Evolutionary conservation across 37 sponge, comb jelly and placozoan species (phyloP), one percentile per base, ranked within the genome.

Genomic region (Agelas oroides): DNA sequence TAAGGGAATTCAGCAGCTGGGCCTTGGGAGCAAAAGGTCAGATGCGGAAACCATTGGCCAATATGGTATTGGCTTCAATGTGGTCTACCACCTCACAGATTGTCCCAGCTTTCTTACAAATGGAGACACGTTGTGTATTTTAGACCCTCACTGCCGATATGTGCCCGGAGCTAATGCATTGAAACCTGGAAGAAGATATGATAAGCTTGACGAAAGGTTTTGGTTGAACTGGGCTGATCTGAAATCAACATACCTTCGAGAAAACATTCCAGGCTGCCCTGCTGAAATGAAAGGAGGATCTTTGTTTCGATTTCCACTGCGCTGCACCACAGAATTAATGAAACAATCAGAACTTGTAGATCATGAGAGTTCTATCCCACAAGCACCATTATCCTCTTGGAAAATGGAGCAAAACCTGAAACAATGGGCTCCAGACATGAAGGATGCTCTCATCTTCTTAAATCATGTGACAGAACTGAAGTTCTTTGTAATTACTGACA

Each of bases 11-110:
- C 76, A 82, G 33, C 38, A 84, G 31, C 81, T 92, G 38, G 93
- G 93, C 0, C 58, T 75, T 69, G 94, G 94, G 1, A 78, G 79
- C 76, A 92, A 92, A 69, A 30, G 76, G 5, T 76, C 61, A 16
- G 81, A 84, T 53, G 66, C 85, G 20, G 65, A 81, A 21, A 79
- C 64, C 34, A 88, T 88, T 74, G 93, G 93, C 21, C 84, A 77
- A 59, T 92, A 76, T 92, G 93, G 93, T n/a, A 83, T 92, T 63
- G 93, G 93, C 25, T 92, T 92, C 77, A 92, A 92, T 92, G 85
- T 71, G 12, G 93, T 89, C 11, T 88, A 88, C 81, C 93, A 88
- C 79, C 84, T 92, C 27, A 92, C 92, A 39, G 93, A 92, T 71
- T 92, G 93, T 63, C 93, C 93, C 18, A 77, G 69, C 55, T 88